A percentile compares a stretch with the other conserved stretches of the same genome.
These are phyloP conservation scores for Strigamia maritima DNA, from an alignment of 2,888 invertebrate species.

Conservation along the genomic window DNA sequence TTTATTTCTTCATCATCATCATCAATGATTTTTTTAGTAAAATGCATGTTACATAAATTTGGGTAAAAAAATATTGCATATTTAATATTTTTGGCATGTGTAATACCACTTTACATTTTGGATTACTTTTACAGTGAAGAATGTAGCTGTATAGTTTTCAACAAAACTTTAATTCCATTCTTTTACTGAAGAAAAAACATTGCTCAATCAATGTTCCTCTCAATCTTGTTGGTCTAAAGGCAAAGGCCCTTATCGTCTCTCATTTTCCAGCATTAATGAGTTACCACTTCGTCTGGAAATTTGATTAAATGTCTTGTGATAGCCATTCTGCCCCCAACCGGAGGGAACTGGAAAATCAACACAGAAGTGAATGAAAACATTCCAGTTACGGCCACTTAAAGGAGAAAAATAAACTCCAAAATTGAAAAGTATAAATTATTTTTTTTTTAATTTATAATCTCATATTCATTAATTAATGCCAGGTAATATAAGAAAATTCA, in stretches of 20 bases:
- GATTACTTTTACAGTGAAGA: background rate
- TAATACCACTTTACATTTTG: no score
- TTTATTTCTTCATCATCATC: background rate
- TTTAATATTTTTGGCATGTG: no score
- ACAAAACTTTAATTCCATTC: background rate
- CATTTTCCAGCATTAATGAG: background rate
- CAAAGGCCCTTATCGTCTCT: background rate
- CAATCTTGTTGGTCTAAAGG: background rate
- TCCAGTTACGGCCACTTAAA: slow-evolving; percentile 15
- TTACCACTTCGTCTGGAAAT: background rate
- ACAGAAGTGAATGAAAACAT: slow-evolving; percentile 8
- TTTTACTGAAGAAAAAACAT: slow-evolving; percentile 4
- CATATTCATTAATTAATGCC: slow-evolving; percentile 2
- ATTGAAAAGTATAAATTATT: background rate
- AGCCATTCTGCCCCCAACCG: slow-evolving; percentile 20
- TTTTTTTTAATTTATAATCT: background rate
- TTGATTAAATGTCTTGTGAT: slow-evolving; percentile 15
- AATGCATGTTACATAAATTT: no score
- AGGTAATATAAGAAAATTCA: slow-evolving; percentile 23
- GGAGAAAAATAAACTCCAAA: background rate
- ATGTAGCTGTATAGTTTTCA: background rate
- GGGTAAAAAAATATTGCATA: no score
- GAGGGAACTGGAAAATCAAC: slow-evolving; percentile 20
- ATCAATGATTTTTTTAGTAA: no score
- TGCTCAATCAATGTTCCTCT: background rate